phyloP scores from a whole-genome alignment of 92 coral and sea anemone species.

The Porites divaricata region DNA sequence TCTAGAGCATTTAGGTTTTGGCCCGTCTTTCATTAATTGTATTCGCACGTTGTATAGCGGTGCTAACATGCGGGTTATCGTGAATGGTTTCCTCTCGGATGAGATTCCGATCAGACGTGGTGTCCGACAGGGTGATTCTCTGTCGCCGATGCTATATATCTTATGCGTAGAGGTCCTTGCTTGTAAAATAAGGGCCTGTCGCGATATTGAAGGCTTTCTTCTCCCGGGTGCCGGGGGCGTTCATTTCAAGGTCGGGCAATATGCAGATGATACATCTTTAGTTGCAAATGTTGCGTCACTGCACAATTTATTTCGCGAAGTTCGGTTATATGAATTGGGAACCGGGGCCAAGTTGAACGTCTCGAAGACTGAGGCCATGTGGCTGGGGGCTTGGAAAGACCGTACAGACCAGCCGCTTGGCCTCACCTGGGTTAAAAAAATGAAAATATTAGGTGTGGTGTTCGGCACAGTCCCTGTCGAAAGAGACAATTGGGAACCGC shows the following conservation, averaged over 20 bases:
- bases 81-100: not conserved
- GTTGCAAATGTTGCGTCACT: not conserved
- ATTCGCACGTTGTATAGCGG: not conserved
- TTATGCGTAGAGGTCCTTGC: not conserved
- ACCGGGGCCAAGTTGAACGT: conserved; percentile 31
- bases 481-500: not conserved
- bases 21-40: conserved; percentile 1
- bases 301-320: not conserved
- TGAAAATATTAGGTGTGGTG: not conserved
- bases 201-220: not conserved
- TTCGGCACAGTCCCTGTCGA: not conserved
- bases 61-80: not conserved
- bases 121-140: not conserved
- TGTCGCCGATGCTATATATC: not conserved
- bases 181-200: not conserved
- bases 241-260: not conserved
- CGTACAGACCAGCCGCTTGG: not conserved
- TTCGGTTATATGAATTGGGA: not conserved
- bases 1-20: not conserved
- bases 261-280: conserved; percentile 5
- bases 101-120: not conserved
- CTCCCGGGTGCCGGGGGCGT: too few species aligned
- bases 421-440: conserved; percentile 17
- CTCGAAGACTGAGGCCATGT: conserved; percentile 43
- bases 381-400: not conserved